A percentile compares a stretch with the other conserved stretches of the same genome.
These are phyloP conservation scores for Phania funesta DNA, from an alignment of 2,888 invertebrate species.

Conservation along the genomic window DNA sequence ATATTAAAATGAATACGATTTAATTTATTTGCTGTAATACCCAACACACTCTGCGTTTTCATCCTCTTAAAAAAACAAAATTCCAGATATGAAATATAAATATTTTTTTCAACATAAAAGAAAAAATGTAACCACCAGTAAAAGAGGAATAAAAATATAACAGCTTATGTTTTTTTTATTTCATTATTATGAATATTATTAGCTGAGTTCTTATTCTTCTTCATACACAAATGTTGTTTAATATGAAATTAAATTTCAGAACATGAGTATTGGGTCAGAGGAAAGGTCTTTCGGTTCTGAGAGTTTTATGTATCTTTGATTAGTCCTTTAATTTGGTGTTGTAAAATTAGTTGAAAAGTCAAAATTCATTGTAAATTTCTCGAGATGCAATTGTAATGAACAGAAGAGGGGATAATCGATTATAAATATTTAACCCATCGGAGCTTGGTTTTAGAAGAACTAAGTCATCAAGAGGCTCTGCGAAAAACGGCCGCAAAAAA, in stretches of 20 bases:
- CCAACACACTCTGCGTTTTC: conserved; percentile 40
- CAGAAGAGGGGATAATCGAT: too few relatives aligned
- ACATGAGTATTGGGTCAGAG: not conserved
- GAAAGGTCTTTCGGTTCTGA: too few relatives aligned
- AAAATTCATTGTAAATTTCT: too few relatives aligned
- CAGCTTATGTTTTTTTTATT: conserved; percentile 54
- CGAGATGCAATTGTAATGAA: too few relatives aligned
- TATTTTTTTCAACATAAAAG: conserved; percentile 22
- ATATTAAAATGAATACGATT: conserved; percentile 58
- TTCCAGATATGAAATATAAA: conserved; percentile 44
- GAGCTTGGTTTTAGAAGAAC: too few relatives aligned
- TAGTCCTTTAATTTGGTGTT: too few relatives aligned
- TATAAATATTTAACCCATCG: too few relatives aligned
- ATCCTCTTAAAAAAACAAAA: not conserved
- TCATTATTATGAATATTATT: conserved; percentile 50
- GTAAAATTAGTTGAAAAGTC: too few relatives aligned
- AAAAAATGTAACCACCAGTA: conserved; percentile 12
- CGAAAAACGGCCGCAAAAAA: too few relatives aligned
- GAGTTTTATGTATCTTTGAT: too few relatives aligned
- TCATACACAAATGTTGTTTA: conserved; percentile 41
- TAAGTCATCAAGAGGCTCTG: too few relatives aligned
- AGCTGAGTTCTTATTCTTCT: conserved; percentile 15
- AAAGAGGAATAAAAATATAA: conserved; percentile 27
- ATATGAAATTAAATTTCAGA: conserved; percentile 20
- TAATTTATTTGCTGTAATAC: conserved; percentile 63